A percentile compares a stretch with the other conserved stretches of the same genome.
phyloP scores from a whole-genome alignment of 2,113 vertebrate species.

The Campylomormyrus numenius region DNA sequence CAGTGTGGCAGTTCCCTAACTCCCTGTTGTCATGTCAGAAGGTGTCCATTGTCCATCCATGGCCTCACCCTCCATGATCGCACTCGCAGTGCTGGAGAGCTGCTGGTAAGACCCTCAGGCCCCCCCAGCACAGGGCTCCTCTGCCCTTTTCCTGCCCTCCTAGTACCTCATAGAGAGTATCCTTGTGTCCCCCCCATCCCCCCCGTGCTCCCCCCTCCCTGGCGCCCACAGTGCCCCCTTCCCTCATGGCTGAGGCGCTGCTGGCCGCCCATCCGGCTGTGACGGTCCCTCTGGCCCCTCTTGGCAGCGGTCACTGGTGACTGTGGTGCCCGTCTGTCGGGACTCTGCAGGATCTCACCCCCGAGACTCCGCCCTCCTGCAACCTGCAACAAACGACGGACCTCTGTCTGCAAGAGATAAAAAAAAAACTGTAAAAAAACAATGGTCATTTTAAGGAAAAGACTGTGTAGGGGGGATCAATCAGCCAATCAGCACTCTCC shows the following conservation, averaged over 20 bases:
- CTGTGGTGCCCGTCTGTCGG: neutral
- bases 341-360: neutral
- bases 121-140: neutral
- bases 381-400: neutral
- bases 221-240: neutral
- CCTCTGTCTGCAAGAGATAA: neutral
- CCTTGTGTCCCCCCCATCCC: neutral
- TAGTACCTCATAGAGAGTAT: neutral
- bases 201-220: neutral
- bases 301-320: neutral
- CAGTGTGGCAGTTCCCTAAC: slow-evolving; percentile 79
- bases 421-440: neutral
- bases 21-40: slow-evolving; percentile 88
- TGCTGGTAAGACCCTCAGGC: slow-evolving; percentile 61
- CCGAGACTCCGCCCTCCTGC: neutral
- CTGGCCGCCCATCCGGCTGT: neutral
- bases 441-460: neutral
- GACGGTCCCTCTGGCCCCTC: neutral
- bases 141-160: neutral
- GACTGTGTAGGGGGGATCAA: neutral
- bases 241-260: neutral
- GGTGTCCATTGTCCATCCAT: slow-evolving; percentile 72
- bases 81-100: slow-evolving; percentile 69
- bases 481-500: neutral
- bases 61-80: slow-evolving; percentile 76